Conservation (phyloP, 2,113 vertebrate genomes). For the Triplophysa siluroides region DNA sequence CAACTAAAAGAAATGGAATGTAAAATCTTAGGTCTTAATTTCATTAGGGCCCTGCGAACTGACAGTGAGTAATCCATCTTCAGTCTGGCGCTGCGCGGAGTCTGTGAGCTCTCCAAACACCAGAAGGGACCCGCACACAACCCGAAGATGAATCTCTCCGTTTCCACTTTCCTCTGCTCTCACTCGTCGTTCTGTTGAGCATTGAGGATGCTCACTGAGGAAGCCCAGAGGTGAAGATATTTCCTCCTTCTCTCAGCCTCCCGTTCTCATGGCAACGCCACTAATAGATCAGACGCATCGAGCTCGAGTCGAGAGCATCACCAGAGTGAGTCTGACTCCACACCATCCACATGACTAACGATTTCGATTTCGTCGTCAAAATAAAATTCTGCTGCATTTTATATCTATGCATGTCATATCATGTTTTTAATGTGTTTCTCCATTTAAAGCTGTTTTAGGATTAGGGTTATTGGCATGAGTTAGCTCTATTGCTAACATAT, state of each 20-base stretch:
- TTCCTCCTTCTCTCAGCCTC: constrained; percentile 49
- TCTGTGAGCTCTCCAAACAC: constrained; percentile 33
- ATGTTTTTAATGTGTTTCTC: background rate
- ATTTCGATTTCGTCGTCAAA: constrained; percentile 2
- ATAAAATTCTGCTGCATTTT: background rate
- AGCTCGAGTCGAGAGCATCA: constrained; percentile 58
- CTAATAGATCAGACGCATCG: constrained; percentile 68
- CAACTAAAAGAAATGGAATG: constrained; percentile 29
- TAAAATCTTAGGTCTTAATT: constrained; percentile 48
- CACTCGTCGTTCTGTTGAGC: constrained; percentile 38
- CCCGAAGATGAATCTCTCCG: constrained; percentile 25
- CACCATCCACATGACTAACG: background rate
- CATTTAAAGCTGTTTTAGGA: background rate
- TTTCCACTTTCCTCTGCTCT: constrained; percentile 18
- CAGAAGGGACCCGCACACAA: constrained; percentile 29
- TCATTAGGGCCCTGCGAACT: constrained; percentile 78
- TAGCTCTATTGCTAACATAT: too few species aligned
- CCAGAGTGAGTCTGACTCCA: constrained; percentile 69
- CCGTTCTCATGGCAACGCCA: constrained; percentile 61
- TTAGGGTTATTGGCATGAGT: background rate
- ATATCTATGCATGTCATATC: background rate
- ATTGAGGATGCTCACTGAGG: constrained; percentile 44
- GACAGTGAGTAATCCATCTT: constrained; percentile 81
- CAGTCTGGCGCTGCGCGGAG: constrained; percentile 61
- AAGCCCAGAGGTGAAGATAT: constrained; percentile 31